Conservation (phyloP, 2,888 invertebrate genomes). For the Parapristionchus giblindavisi region DNA sequence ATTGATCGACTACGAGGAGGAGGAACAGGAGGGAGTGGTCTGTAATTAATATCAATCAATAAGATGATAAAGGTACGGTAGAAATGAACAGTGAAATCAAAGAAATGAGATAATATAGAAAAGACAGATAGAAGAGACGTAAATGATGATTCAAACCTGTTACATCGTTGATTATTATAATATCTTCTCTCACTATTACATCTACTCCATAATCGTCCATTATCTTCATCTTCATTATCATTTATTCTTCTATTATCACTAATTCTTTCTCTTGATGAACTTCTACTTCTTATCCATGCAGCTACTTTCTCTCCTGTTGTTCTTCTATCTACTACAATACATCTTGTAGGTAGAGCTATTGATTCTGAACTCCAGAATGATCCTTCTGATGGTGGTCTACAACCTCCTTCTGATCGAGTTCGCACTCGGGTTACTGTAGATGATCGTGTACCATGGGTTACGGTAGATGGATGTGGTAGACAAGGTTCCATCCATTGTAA, state of each 20-base stretch:
- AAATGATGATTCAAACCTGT: background rate
- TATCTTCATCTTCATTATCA: conserved; percentile 2
- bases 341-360: conserved; percentile 12
- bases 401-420: conserved; percentile 9
- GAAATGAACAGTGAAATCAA: background rate
- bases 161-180: background rate
- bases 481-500: conserved; percentile 22
- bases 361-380: conserved; percentile 17
- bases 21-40: background rate
- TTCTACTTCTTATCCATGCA: conserved; percentile 26
- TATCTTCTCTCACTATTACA: conserved; percentile 26
- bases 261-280: background rate
- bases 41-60: too few relatives aligned
- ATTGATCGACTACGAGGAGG: conserved; percentile 37
- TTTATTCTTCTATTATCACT: background rate
- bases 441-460: too few relatives aligned
- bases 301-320: conserved; percentile 12
- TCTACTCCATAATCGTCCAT: conserved; percentile 19
- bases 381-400: background rate
- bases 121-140: background rate
- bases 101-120: background rate
- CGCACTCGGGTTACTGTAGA: background rate
- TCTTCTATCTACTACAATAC: background rate
- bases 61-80: too few relatives aligned
- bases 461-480: too few relatives aligned